phyloP scores from a whole-genome alignment of 2,888 invertebrate species.

The Leptinotarsa tumamoca region DNA sequence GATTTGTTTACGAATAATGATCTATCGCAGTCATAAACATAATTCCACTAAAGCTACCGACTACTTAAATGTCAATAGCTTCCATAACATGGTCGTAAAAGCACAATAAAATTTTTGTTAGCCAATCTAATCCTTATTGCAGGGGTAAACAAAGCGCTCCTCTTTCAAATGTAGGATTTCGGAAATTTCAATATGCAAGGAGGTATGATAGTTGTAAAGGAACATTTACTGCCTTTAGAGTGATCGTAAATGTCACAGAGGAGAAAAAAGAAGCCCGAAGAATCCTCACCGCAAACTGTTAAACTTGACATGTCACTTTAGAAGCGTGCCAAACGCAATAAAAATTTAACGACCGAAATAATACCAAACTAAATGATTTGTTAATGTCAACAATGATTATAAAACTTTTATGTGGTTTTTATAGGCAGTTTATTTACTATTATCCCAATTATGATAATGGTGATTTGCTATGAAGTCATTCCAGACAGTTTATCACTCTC shows the following conservation, averaged over 20 bases:
- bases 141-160: constrained; percentile 40
- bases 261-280: constrained; percentile 59
- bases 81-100: constrained; percentile 65
- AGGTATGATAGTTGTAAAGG: constrained; percentile 67
- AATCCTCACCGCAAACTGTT: constrained; percentile 60
- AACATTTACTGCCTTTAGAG: constrained; percentile 72
- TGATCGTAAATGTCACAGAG: constrained; percentile 71
- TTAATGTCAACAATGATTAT: constrained; percentile 55
- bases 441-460: constrained; percentile 30
- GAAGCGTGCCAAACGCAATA: constrained; percentile 58
- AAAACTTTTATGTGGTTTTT: constrained; percentile 50
- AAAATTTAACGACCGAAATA: constrained; percentile 56
- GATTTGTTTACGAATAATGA: constrained; percentile 51
- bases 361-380: constrained; percentile 58
- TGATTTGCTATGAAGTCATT: neutral
- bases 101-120: constrained; percentile 62
- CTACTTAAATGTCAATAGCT: constrained; percentile 63
- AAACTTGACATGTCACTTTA: constrained; percentile 53
- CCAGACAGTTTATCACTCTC: neutral
- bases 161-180: constrained; percentile 42
- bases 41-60: constrained; percentile 50
- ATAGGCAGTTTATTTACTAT: constrained; percentile 28
- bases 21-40: constrained; percentile 54
- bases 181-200: constrained; percentile 56
- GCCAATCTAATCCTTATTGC: constrained; percentile 58